Conservation (phyloP, 1,140 invertebrate species). For the Chironomus striatipennis region DNA sequence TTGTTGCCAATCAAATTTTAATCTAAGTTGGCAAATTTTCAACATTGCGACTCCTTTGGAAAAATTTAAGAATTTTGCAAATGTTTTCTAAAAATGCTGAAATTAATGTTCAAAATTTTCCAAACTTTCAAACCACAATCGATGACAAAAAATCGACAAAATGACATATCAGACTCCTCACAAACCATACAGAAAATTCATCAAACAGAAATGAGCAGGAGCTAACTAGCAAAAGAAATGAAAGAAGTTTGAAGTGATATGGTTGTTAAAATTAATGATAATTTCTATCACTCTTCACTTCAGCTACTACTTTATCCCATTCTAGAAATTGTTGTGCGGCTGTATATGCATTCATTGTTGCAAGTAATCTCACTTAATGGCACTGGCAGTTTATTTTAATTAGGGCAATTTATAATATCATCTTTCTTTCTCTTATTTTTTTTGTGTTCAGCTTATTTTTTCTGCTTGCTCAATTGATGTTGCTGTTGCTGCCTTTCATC, state of each 20-base stretch:
- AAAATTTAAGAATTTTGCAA: no score
- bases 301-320: background rate
- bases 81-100: no score
- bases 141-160: no score
- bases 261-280: slow-evolving; percentile 9
- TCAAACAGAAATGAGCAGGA: no score
- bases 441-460: background rate
- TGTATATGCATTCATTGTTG: slow-evolving; percentile 8
- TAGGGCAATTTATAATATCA: slow-evolving; percentile 22
- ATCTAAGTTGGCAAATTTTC: no score
- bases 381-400: slow-evolving; percentile 19
- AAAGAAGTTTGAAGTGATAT: slow-evolving; percentile 9
- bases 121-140: no score
- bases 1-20: no score
- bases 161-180: no score
- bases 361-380: slow-evolving; percentile 7
- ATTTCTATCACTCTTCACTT: background rate
- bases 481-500: background rate
- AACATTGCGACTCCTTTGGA: no score
- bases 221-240: background rate
- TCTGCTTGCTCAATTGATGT: background rate
- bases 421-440: background rate
- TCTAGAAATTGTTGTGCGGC: background rate
- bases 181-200: no score
- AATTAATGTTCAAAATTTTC: no score